Evolutionary conservation across 1,140 invertebrate species (phyloP).

Genomic region (Drosophila bocki): DNA sequence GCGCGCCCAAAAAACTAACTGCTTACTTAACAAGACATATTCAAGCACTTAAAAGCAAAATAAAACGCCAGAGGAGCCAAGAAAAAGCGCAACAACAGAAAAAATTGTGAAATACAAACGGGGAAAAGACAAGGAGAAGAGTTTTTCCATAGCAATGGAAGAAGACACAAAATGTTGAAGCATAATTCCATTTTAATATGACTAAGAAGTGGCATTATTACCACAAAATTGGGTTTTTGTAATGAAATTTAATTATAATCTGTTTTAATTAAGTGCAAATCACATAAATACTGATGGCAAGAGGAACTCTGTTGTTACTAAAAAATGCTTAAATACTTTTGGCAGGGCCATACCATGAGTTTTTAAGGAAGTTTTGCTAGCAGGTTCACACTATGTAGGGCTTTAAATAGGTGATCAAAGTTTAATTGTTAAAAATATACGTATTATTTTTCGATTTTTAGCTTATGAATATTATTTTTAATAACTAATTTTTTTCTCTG

Average conservation of each 20-base stretch:
- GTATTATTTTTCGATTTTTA: neutral
- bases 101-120: conserved; percentile 2
- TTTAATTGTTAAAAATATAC: too few relatives aligned
- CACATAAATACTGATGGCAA: neutral
- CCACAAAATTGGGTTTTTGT: conserved; percentile 6
- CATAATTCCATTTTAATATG: conserved; percentile 6
- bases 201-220: conserved; percentile 1
- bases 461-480: neutral
- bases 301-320: neutral
- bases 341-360: neutral
- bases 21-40: conserved; percentile 83
- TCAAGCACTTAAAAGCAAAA: conserved; percentile 82
- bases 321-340: neutral
- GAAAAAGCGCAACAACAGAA: neutral
- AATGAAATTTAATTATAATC: neutral
- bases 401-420: too few relatives aligned
- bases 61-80: conserved; percentile 49
- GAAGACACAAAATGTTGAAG: conserved; percentile 4
- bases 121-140: neutral
- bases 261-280: neutral
- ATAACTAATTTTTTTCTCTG: neutral
- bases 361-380: too few relatives aligned
- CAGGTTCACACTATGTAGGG: neutral
- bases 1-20: conserved; percentile 72
- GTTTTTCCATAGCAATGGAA: neutral